Conservation (phyloP, 2,797 vertebrate genomes). For the Intellagama lesueurii region DNA sequence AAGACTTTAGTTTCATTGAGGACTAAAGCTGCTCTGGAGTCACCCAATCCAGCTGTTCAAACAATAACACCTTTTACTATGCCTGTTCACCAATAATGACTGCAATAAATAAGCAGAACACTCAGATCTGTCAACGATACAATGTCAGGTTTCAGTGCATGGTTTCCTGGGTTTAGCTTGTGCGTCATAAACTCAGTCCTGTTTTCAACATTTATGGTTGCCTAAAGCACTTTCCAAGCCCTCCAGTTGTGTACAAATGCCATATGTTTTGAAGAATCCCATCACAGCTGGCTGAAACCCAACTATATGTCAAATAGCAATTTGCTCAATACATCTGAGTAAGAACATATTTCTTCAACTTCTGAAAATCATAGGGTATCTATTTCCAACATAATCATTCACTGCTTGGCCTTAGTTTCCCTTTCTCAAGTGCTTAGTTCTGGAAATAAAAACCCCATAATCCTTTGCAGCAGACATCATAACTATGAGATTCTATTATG, state of each 20-base stretch:
- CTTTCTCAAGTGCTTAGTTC: background rate
- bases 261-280: slow-evolving; percentile 52
- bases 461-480: background rate
- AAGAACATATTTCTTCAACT: slow-evolving; percentile 51
- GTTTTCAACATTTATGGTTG: slow-evolving; percentile 60
- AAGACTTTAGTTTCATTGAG: slow-evolving; percentile 50
- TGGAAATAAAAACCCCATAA: background rate
- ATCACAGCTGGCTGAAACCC: slow-evolving; percentile 51
- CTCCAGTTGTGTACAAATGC: background rate
- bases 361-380: slow-evolving; percentile 34
- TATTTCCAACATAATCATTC: slow-evolving; percentile 21
- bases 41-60: slow-evolving; percentile 55
- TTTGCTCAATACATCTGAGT: slow-evolving; percentile 43
- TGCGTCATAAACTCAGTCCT: slow-evolving; percentile 42
- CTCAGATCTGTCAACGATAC: slow-evolving; percentile 57
- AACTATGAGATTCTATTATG: background rate
- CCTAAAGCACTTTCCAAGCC: slow-evolving; percentile 17
- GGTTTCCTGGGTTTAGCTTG: slow-evolving; percentile 42
- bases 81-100: slow-evolving; percentile 38
- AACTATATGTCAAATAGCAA: slow-evolving; percentile 51
- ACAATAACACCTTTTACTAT: slow-evolving; percentile 58
- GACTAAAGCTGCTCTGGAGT: slow-evolving; percentile 60
- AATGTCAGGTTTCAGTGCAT: slow-evolving; percentile 44
- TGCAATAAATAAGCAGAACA: slow-evolving; percentile 38
- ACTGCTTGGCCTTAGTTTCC: background rate